Evolutionary conservation across 2,797 vertebrate genomes (phyloP).

Genomic region (Siniperca scherzeri): DNA sequence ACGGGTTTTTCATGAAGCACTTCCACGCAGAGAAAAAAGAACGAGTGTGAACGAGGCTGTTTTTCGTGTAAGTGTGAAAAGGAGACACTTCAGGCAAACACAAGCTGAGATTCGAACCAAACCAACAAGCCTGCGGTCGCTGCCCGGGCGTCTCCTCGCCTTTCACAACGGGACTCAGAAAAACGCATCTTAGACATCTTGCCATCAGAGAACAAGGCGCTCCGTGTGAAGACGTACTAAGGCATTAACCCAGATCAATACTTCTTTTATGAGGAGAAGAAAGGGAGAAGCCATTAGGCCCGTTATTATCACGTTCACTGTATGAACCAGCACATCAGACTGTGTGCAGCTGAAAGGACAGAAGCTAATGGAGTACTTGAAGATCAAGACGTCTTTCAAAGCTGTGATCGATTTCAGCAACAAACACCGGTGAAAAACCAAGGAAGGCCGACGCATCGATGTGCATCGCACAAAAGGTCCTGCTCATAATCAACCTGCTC

Average conservation of each 20-base stretch:
- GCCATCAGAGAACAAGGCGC: not conserved
- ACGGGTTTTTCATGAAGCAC: not conserved
- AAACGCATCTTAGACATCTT: not conserved
- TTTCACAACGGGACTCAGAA: conserved; percentile 11
- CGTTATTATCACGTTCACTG: conserved; percentile 25
- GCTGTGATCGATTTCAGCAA: not conserved
- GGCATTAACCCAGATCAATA: conserved; percentile 43
- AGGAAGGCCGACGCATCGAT: not conserved
- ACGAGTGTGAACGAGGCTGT: not conserved
- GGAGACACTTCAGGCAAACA: not conserved
- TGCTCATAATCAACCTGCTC: not conserved
- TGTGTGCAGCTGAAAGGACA: conserved; percentile 27
- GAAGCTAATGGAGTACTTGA: conserved; percentile 44
- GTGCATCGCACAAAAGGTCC: not conserved
- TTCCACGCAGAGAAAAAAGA: not conserved
- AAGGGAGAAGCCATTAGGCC: conserved; percentile 55
- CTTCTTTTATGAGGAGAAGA: conserved; percentile 46
- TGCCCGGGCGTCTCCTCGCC: not conserved
- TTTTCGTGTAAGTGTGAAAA: conserved; percentile 5
- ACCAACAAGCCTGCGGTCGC: conserved; percentile 4
- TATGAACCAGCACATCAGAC: conserved; percentile 27
- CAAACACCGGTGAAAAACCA: not conserved
- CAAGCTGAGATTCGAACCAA: conserved; percentile 5
- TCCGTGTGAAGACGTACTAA: conserved; percentile 24
- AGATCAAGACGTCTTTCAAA: conserved; percentile 15